Base-by-base conservation (phyloP, 2,113 vertebrate species). In the Herpailurus yagouaroundi region DNA sequence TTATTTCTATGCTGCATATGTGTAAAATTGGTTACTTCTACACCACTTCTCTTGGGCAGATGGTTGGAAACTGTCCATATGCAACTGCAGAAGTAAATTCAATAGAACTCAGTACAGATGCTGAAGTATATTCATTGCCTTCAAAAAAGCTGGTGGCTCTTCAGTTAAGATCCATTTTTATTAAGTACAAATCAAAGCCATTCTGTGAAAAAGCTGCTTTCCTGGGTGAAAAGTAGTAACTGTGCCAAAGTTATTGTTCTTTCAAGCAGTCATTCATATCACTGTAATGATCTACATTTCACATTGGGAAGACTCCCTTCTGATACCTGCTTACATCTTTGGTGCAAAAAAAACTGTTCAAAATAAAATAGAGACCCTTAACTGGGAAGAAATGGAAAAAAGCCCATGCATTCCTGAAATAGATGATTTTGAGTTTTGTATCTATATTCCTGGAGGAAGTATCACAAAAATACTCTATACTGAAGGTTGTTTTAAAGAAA, bases 51-150 rank as follows among this genome's bases (percentile, higher is more conserved):
- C 99, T 99, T 86, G 99, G 99, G 92, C 99, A 99, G 0, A 99
- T 99, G 99, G 99, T 99, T 77, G 99, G 99, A 69, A 99, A 99
- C 98, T 99, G 99, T 98, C 99, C 99, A 0, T 99, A 99, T 97
- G 98, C 99, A 96, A 99, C 98, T 82, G 97, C 98, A 76, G 98
- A 99, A 94, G 99, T 99, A 38, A 99, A 99, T 79, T 97, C 99
- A 3, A 31, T 96, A 7, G 99, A 99, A 92, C 98, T 99, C 85
- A 99, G 99, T 98, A 99, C 98, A 87, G 99, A 99, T 64, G 99
- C 99, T 96, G 99, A 99, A 99, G 99, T 99, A 48, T 99, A 99
- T 95, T 98, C 98, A 0, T 98, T 98, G 52, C 98, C 99, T 96
- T 99, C 99, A 76, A 98, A 98, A 96, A 99, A 99, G 76, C 96